Conservation (phyloP, 2,113 vertebrate genomes). For the Tupaia chinensis region DNA sequence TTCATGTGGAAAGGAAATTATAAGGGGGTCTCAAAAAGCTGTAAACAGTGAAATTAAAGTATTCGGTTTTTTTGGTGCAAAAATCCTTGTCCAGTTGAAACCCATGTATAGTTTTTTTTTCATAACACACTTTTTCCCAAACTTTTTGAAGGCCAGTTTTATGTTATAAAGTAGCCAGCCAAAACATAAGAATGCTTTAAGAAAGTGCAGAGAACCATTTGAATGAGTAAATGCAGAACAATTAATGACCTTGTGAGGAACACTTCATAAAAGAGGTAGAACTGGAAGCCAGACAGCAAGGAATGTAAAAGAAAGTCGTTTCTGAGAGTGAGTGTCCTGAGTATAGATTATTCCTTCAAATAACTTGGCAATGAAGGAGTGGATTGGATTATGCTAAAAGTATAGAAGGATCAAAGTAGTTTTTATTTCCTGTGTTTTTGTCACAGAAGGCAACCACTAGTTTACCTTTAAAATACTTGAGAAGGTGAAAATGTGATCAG, state of each 20-base stretch:
- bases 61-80: no score
- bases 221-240: not conserved
- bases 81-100: no score
- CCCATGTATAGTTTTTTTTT: no score
- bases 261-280: not conserved
- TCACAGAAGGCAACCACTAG: not conserved
- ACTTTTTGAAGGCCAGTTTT: no score
- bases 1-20: not conserved
- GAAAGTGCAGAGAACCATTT: not conserved
- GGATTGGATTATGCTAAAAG: not conserved
- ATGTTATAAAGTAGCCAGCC: not conserved
- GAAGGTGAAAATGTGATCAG: not conserved
- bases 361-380: not conserved
- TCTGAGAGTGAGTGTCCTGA: not conserved
- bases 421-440: not conserved
- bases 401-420: not conserved
- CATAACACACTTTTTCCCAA: no score
- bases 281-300: not conserved
- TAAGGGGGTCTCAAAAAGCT: no score
- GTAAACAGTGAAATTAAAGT: no score
- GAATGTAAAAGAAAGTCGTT: not conserved
- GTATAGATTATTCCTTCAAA: not conserved
- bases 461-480: not conserved
- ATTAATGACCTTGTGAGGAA: not conserved
- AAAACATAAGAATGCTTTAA: not conserved